phyloP scores from a whole-genome alignment of 2,113 vertebrate genomes.

The Nothoprocta perdicaria region DNA sequence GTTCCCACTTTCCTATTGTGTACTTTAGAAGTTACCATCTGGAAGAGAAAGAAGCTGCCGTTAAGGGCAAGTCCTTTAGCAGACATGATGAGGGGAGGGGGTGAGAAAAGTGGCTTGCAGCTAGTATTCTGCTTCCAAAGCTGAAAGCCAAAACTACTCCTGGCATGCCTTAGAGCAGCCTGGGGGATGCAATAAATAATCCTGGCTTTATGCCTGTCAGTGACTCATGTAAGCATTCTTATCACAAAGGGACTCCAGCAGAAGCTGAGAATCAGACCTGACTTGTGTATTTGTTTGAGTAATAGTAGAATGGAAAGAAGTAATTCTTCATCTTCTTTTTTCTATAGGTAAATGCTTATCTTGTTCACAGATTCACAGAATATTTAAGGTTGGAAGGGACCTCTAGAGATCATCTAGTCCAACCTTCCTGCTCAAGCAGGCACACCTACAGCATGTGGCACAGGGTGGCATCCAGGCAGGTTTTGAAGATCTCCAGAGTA shows the following conservation, averaged over 20 bases:
- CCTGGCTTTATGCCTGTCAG: not conserved
- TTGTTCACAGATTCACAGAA: too few species aligned
- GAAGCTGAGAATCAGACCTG: not conserved
- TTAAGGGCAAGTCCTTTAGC: not conserved
- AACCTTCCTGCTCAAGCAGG: too few species aligned
- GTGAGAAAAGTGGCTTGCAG: conserved; percentile 15
- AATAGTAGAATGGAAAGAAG: not conserved
- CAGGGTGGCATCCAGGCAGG: too few species aligned
- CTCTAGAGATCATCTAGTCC: too few species aligned
- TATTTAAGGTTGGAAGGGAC: too few species aligned
- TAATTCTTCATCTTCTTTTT: not conserved
- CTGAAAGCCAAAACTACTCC: conserved; percentile 9
- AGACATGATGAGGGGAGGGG: not conserved
- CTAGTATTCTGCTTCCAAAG: conserved; percentile 6
- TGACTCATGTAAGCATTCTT: conserved; percentile 19
- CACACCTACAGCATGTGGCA: too few species aligned
- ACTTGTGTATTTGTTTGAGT: not conserved
- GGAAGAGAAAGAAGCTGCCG: not conserved
- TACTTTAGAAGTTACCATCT: not conserved
- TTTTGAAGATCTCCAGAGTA: too few species aligned
- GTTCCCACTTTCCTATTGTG: not conserved
- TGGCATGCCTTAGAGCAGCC: not conserved
- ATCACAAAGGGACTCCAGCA: not conserved
- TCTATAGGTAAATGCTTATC: not conserved
- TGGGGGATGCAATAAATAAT: not conserved